These are phyloP conservation scores for Rhagologus leucostigma DNA, from an alignment of 2,113 vertebrate genomes.

Conservation along the genomic window DNA sequence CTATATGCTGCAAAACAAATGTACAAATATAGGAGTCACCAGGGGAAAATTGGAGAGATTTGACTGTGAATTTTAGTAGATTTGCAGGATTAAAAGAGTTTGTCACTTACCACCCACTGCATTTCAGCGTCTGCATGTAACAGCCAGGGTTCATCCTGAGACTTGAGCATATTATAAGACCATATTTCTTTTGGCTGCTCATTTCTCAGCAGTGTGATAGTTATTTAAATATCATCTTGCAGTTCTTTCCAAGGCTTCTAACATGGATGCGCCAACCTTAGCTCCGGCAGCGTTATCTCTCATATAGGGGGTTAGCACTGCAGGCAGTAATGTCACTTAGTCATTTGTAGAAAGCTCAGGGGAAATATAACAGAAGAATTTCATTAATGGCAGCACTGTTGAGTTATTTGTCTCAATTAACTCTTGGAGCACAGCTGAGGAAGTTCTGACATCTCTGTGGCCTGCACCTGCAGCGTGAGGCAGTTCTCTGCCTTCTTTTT, in stretches of 20 bases:
- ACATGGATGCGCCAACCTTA: neutral
- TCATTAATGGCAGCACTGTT: constrained; percentile 63
- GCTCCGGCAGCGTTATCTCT: neutral
- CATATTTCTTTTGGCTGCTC: constrained; percentile 56
- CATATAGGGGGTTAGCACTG: neutral
- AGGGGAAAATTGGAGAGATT: neutral
- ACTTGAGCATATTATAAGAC: constrained; percentile 45
- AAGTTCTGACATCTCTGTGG: constrained; percentile 12
- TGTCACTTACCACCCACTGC: constrained; percentile 28
- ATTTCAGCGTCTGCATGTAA: neutral
- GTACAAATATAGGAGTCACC: neutral
- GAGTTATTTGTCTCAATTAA: constrained; percentile 71
- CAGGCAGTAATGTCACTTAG: constrained; percentile 64
- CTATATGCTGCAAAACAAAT: neutral
- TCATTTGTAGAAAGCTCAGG: constrained; percentile 62
- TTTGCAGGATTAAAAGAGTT: constrained; percentile 10
- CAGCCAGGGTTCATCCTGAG: constrained; percentile 28
- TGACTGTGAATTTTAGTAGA: neutral
- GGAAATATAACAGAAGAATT: constrained; percentile 69
- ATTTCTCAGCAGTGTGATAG: constrained; percentile 38
- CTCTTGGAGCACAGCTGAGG: constrained; percentile 56
- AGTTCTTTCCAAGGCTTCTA: neutral
- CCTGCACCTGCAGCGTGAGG: neutral
- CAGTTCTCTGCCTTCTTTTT: neutral
- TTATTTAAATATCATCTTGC: constrained; percentile 59